These are phyloP conservation scores for Helicoverpa assulta DNA, from an alignment of 2,888 invertebrate genomes.

Conservation along the genomic window DNA sequence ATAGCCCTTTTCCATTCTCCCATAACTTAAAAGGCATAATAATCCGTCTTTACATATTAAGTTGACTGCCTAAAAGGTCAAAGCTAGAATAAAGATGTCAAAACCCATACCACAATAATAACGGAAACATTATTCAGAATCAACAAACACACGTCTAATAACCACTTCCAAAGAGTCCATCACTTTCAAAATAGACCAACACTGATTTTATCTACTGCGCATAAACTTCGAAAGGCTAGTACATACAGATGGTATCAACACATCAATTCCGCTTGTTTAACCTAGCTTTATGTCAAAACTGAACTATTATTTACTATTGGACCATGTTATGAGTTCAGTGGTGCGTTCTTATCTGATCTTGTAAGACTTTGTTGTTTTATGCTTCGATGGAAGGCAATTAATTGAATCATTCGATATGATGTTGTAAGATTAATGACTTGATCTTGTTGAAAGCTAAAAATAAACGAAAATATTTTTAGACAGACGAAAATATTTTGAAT, in stretches of 20 bases:
- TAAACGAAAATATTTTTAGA: too few relatives aligned
- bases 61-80: neutral
- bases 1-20: too few relatives aligned
- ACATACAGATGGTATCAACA: conserved; percentile 59
- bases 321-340: conserved; percentile 45
- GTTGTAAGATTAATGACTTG: neutral
- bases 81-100: conserved; percentile 1
- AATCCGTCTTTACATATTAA: neutral
- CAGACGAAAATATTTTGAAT: too few relatives aligned
- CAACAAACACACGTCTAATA: conserved; percentile 12
- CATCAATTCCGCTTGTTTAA: conserved; percentile 63
- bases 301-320: conserved; percentile 52
- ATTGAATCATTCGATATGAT: conserved; percentile 27
- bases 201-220: conserved; percentile 48
- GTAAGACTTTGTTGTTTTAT: conserved; percentile 46
- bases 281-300: conserved; percentile 64
- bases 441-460: neutral
- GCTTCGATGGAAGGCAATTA: conserved; percentile 40
- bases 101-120: conserved; percentile 1
- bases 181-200: conserved; percentile 47
- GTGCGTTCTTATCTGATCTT: conserved; percentile 57
- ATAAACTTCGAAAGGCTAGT: conserved; percentile 51
- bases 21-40: neutral
- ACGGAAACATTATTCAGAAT: conserved; percentile 26
- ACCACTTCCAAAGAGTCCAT: conserved; percentile 30